Evolutionary conservation across 2,113 vertebrate species (phyloP), one percentile per base, ranked within the genome.

Genomic region (Cygnus atratus): DNA sequence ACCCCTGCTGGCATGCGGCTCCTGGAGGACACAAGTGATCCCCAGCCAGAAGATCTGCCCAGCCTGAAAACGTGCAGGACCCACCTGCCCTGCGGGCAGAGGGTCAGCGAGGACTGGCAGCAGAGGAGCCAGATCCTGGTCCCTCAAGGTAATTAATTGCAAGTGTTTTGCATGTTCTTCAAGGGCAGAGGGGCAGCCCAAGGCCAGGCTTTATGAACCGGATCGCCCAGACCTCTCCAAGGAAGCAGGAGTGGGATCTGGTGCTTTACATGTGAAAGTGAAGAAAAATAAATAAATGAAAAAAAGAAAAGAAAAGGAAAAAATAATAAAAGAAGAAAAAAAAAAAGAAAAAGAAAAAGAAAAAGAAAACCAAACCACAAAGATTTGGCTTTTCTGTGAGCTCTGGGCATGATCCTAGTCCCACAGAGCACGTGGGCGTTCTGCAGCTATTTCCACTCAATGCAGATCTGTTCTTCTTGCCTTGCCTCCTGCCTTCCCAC

Each of bases 191-290:
- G 35, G 8, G 13, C 50, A 11, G 10, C 33, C 55, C 70, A 31
- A 57, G 65, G 37, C 12, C 33, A 15, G 46, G 33, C 52, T 87
- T 52, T 59, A 12, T 26, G 50, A 7, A 21, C 17, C 35, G 37
- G 8, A 46, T 35, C 2, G 22, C 8, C 0, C 1, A 22, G 37
- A 7, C 63, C 52, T 31, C 0, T 0, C 26, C 16, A 28, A 63
- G 61, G 16, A 63, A 12, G 61, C 67, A 50, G 1, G 2, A 77
- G 26, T 12, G 11, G 63, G 63, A 75, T 37, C 35, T 19, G 50
- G n/a, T 3, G 5, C 21, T 46, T 43, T 48, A 39, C 33, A 91
- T 87, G 17, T 0, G 0, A 35, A 3, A 74, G 33, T 0, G 2
- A 66, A 9, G 74, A 39, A 39, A 39, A 39, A 39, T 39, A 39